These are phyloP conservation scores for Sacculina carcini DNA, from an alignment of 2,888 invertebrate species.

Conservation along the genomic window DNA sequence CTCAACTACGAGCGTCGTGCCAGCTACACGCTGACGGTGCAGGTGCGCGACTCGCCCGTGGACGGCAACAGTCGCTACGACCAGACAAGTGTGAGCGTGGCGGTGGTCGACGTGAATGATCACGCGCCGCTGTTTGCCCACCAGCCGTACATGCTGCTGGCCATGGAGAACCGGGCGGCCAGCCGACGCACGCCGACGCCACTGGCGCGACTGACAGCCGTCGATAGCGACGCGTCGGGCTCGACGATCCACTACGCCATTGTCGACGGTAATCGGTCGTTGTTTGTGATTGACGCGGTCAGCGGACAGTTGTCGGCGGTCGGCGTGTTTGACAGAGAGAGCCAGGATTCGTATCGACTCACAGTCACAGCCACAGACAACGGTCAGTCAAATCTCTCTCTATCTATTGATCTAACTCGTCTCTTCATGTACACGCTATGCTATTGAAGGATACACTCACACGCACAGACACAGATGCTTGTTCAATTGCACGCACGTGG, in stretches of 20 bases:
- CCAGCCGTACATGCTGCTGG: conserved; percentile 76
- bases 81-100: conserved; percentile 42
- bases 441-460: no score
- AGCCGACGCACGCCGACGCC: conserved; percentile 30
- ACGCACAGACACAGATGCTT: no score
- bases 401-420: neutral
- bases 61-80: conserved; percentile 35
- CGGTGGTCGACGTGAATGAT: conserved; percentile 74
- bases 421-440: no score
- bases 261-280: conserved; percentile 57
- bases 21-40: conserved; percentile 52
- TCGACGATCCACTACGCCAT: conserved; percentile 76
- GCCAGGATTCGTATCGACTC: conserved; percentile 52
- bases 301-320: conserved; percentile 68
- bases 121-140: conserved; percentile 66
- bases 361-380: conserved; percentile 81
- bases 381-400: conserved; percentile 30
- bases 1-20: conserved; percentile 74
- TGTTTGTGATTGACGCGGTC: conserved; percentile 71
- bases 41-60: conserved; percentile 63
- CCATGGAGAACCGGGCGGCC: conserved; percentile 69
- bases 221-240: conserved; percentile 71
- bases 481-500: no score
- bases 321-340: conserved; percentile 55
- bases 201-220: conserved; percentile 41